phyloP scores from a whole-genome alignment of 2,113 vertebrate species.

The Trogon melanurus region DNA sequence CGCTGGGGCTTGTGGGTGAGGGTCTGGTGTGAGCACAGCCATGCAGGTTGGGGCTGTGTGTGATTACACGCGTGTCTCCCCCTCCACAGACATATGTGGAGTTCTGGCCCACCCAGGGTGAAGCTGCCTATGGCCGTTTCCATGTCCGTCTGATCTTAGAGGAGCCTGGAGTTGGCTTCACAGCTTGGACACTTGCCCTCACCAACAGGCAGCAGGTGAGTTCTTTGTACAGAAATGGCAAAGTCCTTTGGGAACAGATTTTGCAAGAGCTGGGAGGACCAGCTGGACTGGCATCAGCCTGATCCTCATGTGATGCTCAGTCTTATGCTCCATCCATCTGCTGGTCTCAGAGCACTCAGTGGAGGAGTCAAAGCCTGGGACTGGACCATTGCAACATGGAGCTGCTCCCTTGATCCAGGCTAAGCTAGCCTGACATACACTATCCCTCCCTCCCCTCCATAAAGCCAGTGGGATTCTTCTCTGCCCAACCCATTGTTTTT shows the following conservation, averaged over 20 bases:
- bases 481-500: neutral
- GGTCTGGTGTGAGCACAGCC: neutral
- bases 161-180: slow-evolving; percentile 10
- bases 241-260: neutral
- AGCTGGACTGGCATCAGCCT: neutral
- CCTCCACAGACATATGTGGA: neutral
- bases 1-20: fast-evolving
- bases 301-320: neutral
- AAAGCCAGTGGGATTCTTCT: neutral
- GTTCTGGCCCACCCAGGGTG: slow-evolving; percentile 38
- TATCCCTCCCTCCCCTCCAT: neutral
- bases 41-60: fast-evolving
- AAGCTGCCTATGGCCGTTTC: slow-evolving; percentile 27
- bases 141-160: neutral
- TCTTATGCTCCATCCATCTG: neutral
- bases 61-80: fast-evolving
- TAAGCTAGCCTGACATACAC: neutral
- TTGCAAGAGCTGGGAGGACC: neutral
- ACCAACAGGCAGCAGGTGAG: slow-evolving; percentile 60
- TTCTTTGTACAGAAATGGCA: neutral
- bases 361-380: neutral
- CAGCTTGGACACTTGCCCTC: slow-evolving; percentile 12
- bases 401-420: neutral
- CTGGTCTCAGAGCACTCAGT: fast-evolving
- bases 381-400: neutral